These are phyloP conservation scores for Butorides virescens DNA, from an alignment of 2,113 vertebrate species.

Conservation along the genomic window DNA sequence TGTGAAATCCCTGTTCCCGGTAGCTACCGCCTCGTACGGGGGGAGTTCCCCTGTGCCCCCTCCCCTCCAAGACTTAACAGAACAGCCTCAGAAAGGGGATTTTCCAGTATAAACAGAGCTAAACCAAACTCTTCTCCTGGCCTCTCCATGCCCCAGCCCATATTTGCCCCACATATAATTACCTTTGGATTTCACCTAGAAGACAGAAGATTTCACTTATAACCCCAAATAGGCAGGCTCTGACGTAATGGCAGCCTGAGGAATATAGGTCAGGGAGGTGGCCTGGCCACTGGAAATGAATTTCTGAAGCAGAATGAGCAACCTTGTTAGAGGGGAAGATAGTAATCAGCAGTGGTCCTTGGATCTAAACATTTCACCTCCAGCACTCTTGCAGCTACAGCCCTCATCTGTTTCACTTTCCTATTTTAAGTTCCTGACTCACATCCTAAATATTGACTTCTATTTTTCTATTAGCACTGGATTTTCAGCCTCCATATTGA, in stretches of 20 bases:
- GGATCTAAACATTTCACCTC: constrained; percentile 70
- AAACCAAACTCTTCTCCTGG: constrained; percentile 59
- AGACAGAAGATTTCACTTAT: constrained; percentile 64
- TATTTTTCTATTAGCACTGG: constrained; percentile 81
- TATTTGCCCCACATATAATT: constrained; percentile 56
- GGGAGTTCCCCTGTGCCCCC: constrained; percentile 46
- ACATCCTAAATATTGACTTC: constrained; percentile 81
- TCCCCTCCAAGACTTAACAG: constrained; percentile 31
- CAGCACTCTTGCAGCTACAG: constrained; percentile 69
- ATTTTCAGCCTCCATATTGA: constrained; percentile 81
- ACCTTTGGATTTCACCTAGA: constrained; percentile 50
- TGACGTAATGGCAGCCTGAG: constrained; percentile 61
- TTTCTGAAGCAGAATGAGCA: constrained; percentile 58
- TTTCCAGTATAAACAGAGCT: constrained; percentile 63
- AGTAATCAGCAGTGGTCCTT: constrained; percentile 67
- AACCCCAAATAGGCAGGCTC: constrained; percentile 65
- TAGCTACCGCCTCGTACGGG: not conserved
- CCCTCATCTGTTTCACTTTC: constrained; percentile 74
- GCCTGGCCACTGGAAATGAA: constrained; percentile 63
- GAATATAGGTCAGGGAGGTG: constrained; percentile 76
- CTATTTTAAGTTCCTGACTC: constrained; percentile 81
- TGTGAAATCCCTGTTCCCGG: constrained; percentile 28
- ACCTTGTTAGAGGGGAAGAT: constrained; percentile 69
- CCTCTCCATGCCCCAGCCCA: constrained; percentile 55
- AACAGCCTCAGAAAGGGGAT: constrained; percentile 58